These are phyloP conservation scores for Illadopsis cleaveri DNA, from an alignment of 2,113 vertebrate genomes.

Conservation along the genomic window DNA sequence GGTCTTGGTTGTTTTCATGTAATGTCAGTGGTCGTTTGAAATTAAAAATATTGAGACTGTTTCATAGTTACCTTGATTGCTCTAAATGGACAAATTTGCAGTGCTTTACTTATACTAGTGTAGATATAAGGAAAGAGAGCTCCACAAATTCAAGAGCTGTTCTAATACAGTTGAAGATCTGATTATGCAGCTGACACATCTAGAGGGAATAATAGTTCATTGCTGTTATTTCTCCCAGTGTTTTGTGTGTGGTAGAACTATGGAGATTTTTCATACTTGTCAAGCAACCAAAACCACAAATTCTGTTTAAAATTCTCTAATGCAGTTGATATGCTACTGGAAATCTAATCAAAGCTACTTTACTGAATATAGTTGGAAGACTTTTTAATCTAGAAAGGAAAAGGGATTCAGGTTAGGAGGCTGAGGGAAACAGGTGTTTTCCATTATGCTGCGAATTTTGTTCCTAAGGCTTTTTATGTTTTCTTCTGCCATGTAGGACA, in stretches of 20 bases:
- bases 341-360: not conserved
- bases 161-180: not conserved
- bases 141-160: not conserved
- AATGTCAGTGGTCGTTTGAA: not conserved
- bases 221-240: not conserved
- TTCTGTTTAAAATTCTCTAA: not conserved
- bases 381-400: not conserved
- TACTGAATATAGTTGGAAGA: not conserved
- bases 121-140: not conserved
- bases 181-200: constrained; percentile 23
- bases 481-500: not conserved
- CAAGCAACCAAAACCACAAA: not conserved
- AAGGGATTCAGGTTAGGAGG: not conserved
- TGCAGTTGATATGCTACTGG: not conserved
- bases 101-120: not conserved
- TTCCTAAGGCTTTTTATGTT: not conserved
- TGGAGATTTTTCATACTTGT: not conserved
- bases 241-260: constrained; percentile 6
- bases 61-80: not conserved
- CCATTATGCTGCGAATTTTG: not conserved
- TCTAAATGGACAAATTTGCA: constrained; percentile 10
- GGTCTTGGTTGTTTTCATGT: not conserved
- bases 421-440: not conserved
- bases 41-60: constrained; percentile 12
- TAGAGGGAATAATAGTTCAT: not conserved